Evolutionary conservation across 2,888 invertebrate genomes (phyloP), one percentile per base, ranked within the genome.

Genomic region (Chloromyia formosa): DNA sequence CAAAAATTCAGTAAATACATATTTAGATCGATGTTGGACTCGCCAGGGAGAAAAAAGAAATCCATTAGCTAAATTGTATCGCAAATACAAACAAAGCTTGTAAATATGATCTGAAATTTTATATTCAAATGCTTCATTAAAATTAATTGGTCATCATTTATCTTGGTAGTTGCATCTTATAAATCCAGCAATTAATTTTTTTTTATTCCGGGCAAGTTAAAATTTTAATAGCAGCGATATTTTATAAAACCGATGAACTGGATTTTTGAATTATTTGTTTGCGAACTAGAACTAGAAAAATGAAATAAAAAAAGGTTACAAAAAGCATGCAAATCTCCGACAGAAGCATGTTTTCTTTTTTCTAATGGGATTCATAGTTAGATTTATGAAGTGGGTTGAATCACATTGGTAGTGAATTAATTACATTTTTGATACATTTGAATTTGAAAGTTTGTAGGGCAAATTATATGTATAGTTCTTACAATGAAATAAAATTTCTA

Each of bases 151-250:
- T 56, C 40, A 7, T 16, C 66, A 71, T 71, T 35, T 53, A 71
- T 71, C 71, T 58, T 14, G 18, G 40, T 23, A 58, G 71, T 58
- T 58, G 71, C 71, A 71, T 71, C 71, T 71, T 58, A 49, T 49
- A 71, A 71, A 20, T 40, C 71, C 20, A 20, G 40, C 56, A 71
- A 71, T 71, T 71, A 71, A 23, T 56, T 71, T 71, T 71, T 69
- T 71, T 71, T 69, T 71, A n/a, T n/a, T n/a, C n/a, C 45, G 40
- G 71, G 71, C 23, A 22, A 40, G 42, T 40, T 58, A 71, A 58
- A 40, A 42, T 58, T 56, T 58, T 58, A 56, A 58, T 71, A 58
- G 27, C 27, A 22, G 56, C 20, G 18, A 71, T 71, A 35, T 40
- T 9, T 56, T 58, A 66, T 49, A 35, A 53, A 40, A 58, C 56